A percentile compares a stretch with the other conserved stretches of the same genome.
phyloP scores from a whole-genome alignment of 1,140 invertebrate species.

The Saccostrea glomerata region DNA sequence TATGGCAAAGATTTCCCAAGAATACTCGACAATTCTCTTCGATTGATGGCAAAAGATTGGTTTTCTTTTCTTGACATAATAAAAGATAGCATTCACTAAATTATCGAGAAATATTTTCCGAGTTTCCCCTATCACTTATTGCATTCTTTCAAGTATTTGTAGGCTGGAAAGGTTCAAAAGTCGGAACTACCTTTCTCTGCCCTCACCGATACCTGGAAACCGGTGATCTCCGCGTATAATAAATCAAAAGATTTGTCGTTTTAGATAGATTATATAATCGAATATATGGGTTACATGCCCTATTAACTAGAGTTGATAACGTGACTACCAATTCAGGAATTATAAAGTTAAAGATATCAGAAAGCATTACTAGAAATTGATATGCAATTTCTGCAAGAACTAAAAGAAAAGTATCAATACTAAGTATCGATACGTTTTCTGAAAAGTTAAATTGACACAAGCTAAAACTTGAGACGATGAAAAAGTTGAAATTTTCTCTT shows the following conservation, averaged over 20 bases:
- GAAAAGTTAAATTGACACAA: too few relatives aligned
- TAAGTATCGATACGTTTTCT: too few relatives aligned
- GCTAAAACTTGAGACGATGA: too few relatives aligned
- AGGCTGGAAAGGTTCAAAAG: neutral
- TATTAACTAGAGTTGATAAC: constrained; percentile 7
- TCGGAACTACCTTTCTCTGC: neutral
- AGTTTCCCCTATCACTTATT: neutral
- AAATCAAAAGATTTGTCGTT: constrained; percentile 7
- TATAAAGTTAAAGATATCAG: neutral
- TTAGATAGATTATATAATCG: constrained; percentile 3
- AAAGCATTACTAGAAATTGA: neutral
- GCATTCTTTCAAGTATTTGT: neutral
- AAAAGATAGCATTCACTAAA: constrained; percentile 11
- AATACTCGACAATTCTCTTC: neutral
- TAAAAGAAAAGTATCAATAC: too few relatives aligned
- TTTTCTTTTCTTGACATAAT: neutral
- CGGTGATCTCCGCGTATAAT: neutral
- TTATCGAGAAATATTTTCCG: neutral
- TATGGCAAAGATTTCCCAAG: neutral
- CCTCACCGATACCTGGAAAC: constrained; percentile 8
- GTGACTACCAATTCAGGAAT: neutral
- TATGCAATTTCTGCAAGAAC: neutral
- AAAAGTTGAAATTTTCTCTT: too few relatives aligned
- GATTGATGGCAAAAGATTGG: neutral
- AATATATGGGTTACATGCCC: neutral